phyloP scores from a whole-genome alignment of 2,888 invertebrate species.

The Axea sp. region DNA sequence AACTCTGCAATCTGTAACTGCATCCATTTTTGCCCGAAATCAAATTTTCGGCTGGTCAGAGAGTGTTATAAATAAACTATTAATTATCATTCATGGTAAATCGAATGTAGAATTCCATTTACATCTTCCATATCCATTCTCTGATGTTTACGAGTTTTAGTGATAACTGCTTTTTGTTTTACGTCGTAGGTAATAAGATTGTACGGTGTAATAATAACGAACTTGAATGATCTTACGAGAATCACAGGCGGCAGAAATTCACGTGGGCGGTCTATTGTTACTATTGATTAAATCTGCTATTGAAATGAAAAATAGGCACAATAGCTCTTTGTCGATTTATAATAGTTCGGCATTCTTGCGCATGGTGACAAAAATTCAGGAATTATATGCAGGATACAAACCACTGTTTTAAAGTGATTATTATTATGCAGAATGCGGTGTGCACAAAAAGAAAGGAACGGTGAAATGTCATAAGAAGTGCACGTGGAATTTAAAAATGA shows the following conservation, averaged over 20 bases:
- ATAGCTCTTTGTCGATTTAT: conserved; percentile 74
- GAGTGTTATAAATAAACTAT: no score
- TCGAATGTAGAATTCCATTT: no score
- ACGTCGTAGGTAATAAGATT: background rate
- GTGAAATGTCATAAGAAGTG: no score
- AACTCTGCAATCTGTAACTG: no score
- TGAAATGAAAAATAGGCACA: conserved; percentile 70
- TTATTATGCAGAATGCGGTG: no score
- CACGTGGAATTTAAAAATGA: no score
- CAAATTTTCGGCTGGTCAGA: no score
- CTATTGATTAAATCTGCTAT: conserved; percentile 72
- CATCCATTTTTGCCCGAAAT: no score
- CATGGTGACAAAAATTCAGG: conserved; percentile 73
- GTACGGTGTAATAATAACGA: background rate
- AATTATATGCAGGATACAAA: conserved; percentile 62
- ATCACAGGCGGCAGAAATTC: conserved; percentile 68
- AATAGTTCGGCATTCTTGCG: conserved; percentile 60
- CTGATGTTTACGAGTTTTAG: conserved; percentile 3
- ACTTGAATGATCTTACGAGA: conserved; percentile 67
- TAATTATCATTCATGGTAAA: no score
- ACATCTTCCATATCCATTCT: no score
- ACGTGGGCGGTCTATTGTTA: conserved; percentile 42
- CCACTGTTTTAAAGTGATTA: conserved; percentile 8
- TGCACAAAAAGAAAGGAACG: no score
- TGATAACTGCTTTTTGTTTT: background rate